These are phyloP conservation scores for Halictus rubicundus DNA, from an alignment of 1,140 invertebrate genomes.

Conservation along the genomic window DNA sequence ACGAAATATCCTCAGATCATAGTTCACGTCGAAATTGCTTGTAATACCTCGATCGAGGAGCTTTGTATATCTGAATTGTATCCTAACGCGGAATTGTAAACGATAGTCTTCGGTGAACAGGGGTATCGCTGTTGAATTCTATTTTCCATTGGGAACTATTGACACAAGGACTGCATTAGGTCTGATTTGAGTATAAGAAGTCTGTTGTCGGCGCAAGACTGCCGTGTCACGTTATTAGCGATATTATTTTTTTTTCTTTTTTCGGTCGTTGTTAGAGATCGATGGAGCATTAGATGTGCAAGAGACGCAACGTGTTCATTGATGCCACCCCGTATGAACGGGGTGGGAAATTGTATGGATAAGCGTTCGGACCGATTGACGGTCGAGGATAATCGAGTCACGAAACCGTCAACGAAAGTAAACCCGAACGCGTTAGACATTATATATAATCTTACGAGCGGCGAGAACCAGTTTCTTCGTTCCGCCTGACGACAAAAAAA, in stretches of 20 bases:
- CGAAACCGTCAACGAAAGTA: slow-evolving; percentile 61
- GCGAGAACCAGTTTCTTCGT: neutral
- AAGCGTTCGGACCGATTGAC: slow-evolving; percentile 51
- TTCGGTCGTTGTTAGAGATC: slow-evolving; percentile 28
- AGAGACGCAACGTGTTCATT: slow-evolving; percentile 38
- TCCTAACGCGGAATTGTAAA: slow-evolving; percentile 3
- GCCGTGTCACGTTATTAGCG: slow-evolving; percentile 53
- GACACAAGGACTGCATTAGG: neutral
- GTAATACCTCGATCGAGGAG: neutral
- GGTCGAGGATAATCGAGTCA: slow-evolving; percentile 55
- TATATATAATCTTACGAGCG: neutral
- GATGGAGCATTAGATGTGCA: slow-evolving; percentile 22
- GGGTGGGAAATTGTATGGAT: neutral
- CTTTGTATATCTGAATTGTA: slow-evolving; percentile 7
- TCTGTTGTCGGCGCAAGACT: slow-evolving; percentile 35
- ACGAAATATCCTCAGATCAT: no score
- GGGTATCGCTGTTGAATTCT: slow-evolving; percentile 7
- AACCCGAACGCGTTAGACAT: slow-evolving; percentile 46
- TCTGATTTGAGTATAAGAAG: slow-evolving; percentile 10
- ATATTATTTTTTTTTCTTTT: slow-evolving; percentile 55
- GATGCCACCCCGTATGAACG: neutral
- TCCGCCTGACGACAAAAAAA: slow-evolving; percentile 49
- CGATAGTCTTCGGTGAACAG: neutral
- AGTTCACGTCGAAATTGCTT: neutral
- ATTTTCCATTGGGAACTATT: slow-evolving; percentile 22